These are phyloP conservation scores for Micronycteris hirsuta DNA, from an alignment of 2,113 vertebrate species.

Conservation along the genomic window DNA sequence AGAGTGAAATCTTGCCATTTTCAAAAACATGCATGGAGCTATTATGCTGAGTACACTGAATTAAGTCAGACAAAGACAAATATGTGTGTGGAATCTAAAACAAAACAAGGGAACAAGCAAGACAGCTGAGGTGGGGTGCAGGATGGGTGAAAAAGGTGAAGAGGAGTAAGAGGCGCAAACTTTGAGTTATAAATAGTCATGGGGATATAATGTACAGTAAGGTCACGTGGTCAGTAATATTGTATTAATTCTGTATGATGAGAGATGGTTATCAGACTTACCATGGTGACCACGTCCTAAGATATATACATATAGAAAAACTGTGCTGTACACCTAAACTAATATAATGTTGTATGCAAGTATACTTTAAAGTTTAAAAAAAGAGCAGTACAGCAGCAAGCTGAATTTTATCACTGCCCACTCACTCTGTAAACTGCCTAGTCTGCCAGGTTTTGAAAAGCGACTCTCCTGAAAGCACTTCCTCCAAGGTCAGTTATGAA, in stretches of 20 bases:
- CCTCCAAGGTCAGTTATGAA: not conserved
- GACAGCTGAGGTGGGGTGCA: not conserved
- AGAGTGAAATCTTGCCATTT: not conserved
- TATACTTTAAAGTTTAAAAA: not conserved
- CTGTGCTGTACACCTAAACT: not conserved
- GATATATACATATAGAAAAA: not conserved
- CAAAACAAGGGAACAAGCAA: not conserved
- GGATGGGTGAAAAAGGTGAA: not conserved
- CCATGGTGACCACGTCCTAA: not conserved
- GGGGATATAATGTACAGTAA: not conserved
- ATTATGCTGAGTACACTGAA: not conserved
- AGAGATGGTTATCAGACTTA: too few species aligned
- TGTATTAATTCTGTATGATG: too few species aligned
- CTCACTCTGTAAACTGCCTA: not conserved
- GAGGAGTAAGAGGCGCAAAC: not conserved
- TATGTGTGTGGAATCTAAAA: not conserved
- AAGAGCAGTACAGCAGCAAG: not conserved
- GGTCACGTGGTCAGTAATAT: not conserved
- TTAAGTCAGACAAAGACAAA: not conserved
- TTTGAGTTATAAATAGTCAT: not conserved
- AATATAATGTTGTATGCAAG: not conserved
- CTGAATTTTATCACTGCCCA: not conserved
- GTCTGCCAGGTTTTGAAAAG: slow-evolving; percentile 13
- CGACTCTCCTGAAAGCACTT: not conserved
- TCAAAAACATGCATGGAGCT: not conserved